phyloP scores from a whole-genome alignment of 2,797 vertebrate species.

The Scyliorhinus canicula region DNA sequence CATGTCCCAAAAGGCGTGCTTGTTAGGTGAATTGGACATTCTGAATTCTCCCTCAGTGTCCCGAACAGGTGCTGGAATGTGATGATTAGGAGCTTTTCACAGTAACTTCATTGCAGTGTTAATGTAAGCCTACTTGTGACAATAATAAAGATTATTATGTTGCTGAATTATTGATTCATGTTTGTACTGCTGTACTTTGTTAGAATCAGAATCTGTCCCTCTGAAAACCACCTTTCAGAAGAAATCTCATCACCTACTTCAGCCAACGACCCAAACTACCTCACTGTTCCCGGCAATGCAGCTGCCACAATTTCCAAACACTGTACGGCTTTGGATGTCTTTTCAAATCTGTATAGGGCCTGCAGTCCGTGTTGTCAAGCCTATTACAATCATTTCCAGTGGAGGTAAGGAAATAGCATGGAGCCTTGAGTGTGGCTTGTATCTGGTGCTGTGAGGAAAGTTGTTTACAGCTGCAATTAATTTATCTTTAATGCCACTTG shows the following conservation, averaged over 20 bases:
- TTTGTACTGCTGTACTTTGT: constrained; percentile 49
- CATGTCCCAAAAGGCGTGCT: too few relatives aligned
- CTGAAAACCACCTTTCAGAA: constrained; percentile 78
- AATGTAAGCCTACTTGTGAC: too few relatives aligned
- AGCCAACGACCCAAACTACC: constrained; percentile 60
- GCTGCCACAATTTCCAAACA: constrained; percentile 58
- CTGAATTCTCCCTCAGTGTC: too few relatives aligned
- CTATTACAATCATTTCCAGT: constrained; percentile 72
- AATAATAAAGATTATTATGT: too few relatives aligned
- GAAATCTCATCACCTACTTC: constrained; percentile 77
- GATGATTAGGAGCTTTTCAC: too few relatives aligned
- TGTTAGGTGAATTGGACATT: too few relatives aligned
- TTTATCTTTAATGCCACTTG: not conserved
- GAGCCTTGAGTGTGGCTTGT: not conserved
- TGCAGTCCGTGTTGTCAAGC: constrained; percentile 66
- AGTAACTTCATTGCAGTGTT: too few relatives aligned
- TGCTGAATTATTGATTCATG: not conserved
- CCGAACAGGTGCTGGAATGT: too few relatives aligned
- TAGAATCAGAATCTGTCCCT: constrained; percentile 95
- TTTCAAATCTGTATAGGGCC: constrained; percentile 58
- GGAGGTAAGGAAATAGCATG: constrained; percentile 76
- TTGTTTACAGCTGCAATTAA: not conserved
- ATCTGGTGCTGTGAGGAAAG: not conserved
- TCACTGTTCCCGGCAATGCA: constrained; percentile 65
- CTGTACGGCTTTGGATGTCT: constrained; percentile 68